phyloP scores from a whole-genome alignment of 2,888 invertebrate genomes.

The Clitarchus hookeri region DNA sequence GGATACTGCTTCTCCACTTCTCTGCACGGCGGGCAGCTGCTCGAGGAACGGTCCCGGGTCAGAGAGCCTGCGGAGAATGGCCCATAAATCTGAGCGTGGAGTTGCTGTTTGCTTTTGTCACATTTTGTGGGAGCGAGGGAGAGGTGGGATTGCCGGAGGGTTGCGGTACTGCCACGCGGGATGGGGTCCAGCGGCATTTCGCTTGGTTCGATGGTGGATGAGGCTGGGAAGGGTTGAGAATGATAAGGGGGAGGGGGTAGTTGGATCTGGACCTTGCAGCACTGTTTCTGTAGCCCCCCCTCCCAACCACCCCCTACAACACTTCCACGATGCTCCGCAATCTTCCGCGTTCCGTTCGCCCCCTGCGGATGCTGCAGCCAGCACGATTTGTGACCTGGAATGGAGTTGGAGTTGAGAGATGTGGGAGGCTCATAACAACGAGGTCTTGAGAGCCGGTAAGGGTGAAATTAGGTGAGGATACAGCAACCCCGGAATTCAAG shows the following conservation, averaged over 20 bases:
- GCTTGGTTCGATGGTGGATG: background rate
- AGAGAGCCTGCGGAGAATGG: background rate
- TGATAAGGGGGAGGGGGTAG: background rate
- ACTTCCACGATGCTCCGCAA: too few relatives aligned
- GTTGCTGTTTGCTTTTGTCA: background rate
- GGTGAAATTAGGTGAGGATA: too few relatives aligned
- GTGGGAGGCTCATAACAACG: too few relatives aligned
- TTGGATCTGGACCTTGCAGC: background rate
- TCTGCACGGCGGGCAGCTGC: background rate
- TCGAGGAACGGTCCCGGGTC: background rate
- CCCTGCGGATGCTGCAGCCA: too few relatives aligned
- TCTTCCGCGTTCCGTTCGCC: too few relatives aligned
- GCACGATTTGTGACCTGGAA: too few relatives aligned
- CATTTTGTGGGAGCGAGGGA: background rate
- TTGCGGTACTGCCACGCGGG: too few relatives aligned
- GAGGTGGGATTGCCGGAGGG: background rate
- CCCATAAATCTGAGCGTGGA: background rate
- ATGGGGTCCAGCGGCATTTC: background rate
- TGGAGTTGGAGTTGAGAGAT: too few relatives aligned
- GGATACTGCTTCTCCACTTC: background rate
- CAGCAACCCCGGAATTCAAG: too few relatives aligned
- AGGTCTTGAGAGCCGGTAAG: too few relatives aligned
- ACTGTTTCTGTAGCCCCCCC: background rate
- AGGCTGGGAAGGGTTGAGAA: background rate
- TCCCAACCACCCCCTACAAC: too few relatives aligned